Evolutionary conservation across 2,113 vertebrate species (phyloP).

Genomic region (Stigmatopora nigra): DNA sequence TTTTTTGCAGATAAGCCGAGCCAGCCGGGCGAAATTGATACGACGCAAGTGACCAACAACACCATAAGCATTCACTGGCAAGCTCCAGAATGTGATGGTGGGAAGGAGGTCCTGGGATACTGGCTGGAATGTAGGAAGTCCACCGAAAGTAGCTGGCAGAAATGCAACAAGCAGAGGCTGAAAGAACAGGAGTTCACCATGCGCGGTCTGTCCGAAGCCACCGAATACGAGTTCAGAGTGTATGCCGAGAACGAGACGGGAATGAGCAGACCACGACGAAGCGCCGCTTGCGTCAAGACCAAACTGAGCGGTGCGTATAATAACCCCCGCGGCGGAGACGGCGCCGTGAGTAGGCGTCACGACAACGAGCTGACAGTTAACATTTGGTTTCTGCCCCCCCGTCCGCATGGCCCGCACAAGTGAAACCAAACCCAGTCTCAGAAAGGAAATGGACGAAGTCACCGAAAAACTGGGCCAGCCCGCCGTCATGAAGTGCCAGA

Average conservation of each 20-base stretch:
- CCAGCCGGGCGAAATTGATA: constrained; percentile 96
- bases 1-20: constrained; percentile 86
- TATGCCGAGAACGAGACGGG: constrained; percentile 96
- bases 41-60: constrained; percentile 81
- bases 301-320: constrained; percentile 83
- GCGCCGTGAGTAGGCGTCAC: too few species aligned
- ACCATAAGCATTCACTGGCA: constrained; percentile 87
- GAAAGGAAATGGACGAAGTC: constrained; percentile 89
- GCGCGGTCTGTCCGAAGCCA: constrained; percentile 82
- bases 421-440: constrained; percentile 83
- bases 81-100: constrained; percentile 90
- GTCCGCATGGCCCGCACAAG: constrained; percentile 56
- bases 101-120: constrained; percentile 93
- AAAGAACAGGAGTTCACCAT: constrained; percentile 85
- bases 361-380: background rate
- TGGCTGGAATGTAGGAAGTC: constrained; percentile 96
- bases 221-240: constrained; percentile 95
- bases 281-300: constrained; percentile 88
- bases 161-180: constrained; percentile 83
- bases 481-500: constrained; percentile 89
- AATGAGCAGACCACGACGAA: constrained; percentile 89
- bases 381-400: background rate
- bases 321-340: too few species aligned
- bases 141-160: constrained; percentile 90
- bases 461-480: constrained; percentile 87